Conservation (phyloP, 2,797 vertebrate species). For the Amblyopsis hoosieri region DNA sequence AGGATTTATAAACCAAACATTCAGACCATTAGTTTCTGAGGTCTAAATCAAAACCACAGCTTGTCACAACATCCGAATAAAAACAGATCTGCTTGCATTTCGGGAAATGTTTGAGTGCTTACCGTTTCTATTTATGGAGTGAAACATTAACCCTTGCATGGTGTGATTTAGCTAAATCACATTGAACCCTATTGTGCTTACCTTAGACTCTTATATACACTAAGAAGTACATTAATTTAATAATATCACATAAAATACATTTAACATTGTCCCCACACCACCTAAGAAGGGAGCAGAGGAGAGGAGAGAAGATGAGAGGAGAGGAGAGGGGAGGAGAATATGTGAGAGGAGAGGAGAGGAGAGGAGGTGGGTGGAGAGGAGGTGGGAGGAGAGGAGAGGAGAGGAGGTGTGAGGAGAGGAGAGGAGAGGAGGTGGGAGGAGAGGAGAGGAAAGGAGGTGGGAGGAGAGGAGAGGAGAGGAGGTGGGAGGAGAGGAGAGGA, state of each 20-base stretch:
- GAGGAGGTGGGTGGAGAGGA: background rate
- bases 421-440: constrained; percentile 5
- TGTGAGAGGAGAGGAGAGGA: background rate
- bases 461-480: background rate
- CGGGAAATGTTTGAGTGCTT: too few species aligned
- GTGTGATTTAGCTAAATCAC: too few species aligned
- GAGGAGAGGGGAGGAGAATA: background rate
- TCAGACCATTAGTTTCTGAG: constrained; percentile 41
- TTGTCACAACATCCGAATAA: constrained; percentile 42
- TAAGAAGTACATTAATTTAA: too few species aligned
- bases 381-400: background rate
- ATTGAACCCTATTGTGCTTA: too few species aligned
- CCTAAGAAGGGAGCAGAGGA: background rate
- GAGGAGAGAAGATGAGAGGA: background rate
- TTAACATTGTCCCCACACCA: too few species aligned
- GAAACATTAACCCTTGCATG: too few species aligned
- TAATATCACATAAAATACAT: too few species aligned
- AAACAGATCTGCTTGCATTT: too few species aligned
- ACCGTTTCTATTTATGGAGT: too few species aligned
- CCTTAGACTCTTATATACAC: too few species aligned
- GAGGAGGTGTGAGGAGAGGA: background rate
- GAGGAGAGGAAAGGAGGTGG: background rate
- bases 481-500: background rate
- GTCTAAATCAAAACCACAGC: constrained; percentile 49
- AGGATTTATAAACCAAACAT: constrained; percentile 31